Base-by-base conservation (phyloP, 2,888 invertebrate genomes). In the Rhagium mordax region DNA sequence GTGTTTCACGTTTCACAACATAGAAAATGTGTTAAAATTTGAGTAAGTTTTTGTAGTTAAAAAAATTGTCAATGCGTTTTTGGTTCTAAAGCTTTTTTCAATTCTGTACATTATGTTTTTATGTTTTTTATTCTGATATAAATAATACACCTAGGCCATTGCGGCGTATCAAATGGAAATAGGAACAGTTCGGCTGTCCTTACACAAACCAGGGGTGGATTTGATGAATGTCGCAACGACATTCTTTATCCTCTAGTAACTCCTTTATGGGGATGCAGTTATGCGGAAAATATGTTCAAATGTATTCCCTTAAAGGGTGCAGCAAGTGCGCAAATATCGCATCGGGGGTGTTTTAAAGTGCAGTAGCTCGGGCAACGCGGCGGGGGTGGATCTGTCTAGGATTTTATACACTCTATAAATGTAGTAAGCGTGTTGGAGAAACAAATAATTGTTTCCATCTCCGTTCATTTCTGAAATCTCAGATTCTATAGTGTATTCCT, bases 221-320 rank as follows among this genome's bases (percentile, higher is more conserved):
- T 49, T 29, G 69, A 74, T 57, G 60, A 51, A 70, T 74, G 70
- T 57, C 20, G 18, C 20, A 59, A 64, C 27, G 64, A 70, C 64
- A 60, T 60, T 73, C 72, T 72, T 71, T 67, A 74, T 70, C 72
- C 72, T 77, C 65, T 71, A 49, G 71, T 70, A 72, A 75, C 77
- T 73, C 78, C 79, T 81, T 81, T 82, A 77, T 77, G 71, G 53
- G 74, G 66, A 76, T 77, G 76, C 79, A 80, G 73, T 75, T 75
- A 79, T 77, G 79, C 80, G 81, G 77, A 77, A 83, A 83, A 82
- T 82, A 83, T 79, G 83, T 81, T 82, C 78, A 79, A 83, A 82
- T 83, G 81, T 81, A 79, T 79, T 74, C 66, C 48, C 2, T 74
- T 76, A 71, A 76, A 76, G 74, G 76, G 72, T 55, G 71, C 65